Base-by-base conservation (phyloP, 2,888 invertebrate species). In the Aromia moschata region DNA sequence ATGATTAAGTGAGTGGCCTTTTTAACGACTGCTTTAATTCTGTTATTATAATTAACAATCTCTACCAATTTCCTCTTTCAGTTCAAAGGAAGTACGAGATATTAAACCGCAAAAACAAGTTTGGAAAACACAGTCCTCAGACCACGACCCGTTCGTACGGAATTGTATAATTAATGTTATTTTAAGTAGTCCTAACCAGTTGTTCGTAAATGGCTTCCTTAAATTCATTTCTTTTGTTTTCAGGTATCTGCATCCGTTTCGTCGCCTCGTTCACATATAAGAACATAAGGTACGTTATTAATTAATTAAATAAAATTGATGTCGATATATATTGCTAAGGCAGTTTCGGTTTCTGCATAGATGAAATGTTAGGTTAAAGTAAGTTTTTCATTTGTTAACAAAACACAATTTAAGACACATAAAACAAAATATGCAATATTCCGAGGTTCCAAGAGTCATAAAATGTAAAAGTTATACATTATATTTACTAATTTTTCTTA, bases 1-100 rank as follows among this genome's bases (percentile, higher is more conserved):
- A n/a, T n/a, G 14, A 38, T 12, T 38, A 38, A 38, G 2, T 14
- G 5, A 17, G 7, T 18, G 9, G n/a, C 16, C 18, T 41, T 41
- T 17, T 47, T 36, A 16, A 10, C 36, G 10, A 16, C 17, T 11
- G 4, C 33, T 4, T 46, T 31, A 17, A 31, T 9, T 46, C n/a
- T 2, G 11, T 16, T 45, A 36, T 43, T 20, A 15, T 44, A 41
- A 52, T 46, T 44, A 58, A 53, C 4, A 53, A 47, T 56, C 47
- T 58, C 53, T 56, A 52, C 52, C 46, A 25, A 52, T 57, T 63
- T 63, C 55, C 57, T 60, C 25, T 37, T n/a, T 30, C n/a, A 33
- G 56, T 58, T 41, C 53, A 45, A 38, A 53, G 59, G 56, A 63
- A 63, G 57, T 43, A 31, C 37, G 53, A 52, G 53, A 56, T 58